Base-by-base conservation (phyloP, 2,113 vertebrate species). In the Prietella phreatophila region DNA sequence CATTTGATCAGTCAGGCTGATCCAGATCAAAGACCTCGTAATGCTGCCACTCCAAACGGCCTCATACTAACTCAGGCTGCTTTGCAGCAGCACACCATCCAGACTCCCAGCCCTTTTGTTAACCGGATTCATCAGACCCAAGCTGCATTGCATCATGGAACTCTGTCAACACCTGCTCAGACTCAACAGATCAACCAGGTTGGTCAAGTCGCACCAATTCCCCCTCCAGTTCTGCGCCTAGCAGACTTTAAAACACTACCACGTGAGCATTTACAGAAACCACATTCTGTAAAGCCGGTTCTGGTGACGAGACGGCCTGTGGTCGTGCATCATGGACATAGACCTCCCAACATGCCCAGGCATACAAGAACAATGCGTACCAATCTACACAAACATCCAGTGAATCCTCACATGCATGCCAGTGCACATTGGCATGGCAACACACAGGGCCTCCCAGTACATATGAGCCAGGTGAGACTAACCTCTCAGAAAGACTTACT, bases 181-280 rank as follows among this genome's bases (percentile, higher is more conserved):
- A 6, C 86, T 83, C 47, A 61, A 36, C 79, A 89, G 42, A 13
- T 79, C 36, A 91, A 84, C 27, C 55, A 82, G 0, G 56, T 17
- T 1, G 42, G 50, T 63, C 88, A 69, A 9, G 90, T 7, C 1
- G 90, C 93, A 27, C 95, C 95, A 0, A 82, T 81, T 3, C 94
- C 92, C n/a, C 94, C 94, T 42, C 93, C 93, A 0, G 91, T 93
- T 25, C 91, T 96, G 20, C 89, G 89, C 9, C 90, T 94, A 1
- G 6, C 78, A 0, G 89, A 93, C 58, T 96, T 96, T 89, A 92
- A 94, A 83, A 81, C 86, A 0, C 90, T 96, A 25, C 94, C 94
- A 0, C 92, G 76, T 73, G 89, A 93, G 9, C 90, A 19, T 50
- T 42, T 53, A 65, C 91, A 76, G 30, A 90, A 93, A 76, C 87